Evolutionary conservation across 2,888 invertebrate genomes (phyloP).

Genomic region (Unio pictorum): DNA sequence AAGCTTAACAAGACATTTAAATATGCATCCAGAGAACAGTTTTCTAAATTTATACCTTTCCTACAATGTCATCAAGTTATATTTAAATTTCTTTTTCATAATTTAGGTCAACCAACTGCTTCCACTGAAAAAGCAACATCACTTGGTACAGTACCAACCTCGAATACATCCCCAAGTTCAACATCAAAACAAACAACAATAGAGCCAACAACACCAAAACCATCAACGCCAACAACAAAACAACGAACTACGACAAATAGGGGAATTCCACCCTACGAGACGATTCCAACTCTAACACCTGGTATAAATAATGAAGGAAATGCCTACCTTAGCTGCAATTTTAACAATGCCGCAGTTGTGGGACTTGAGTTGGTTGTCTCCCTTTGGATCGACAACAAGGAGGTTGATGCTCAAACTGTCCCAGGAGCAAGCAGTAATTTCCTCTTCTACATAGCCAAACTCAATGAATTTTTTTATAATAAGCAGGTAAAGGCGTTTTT

Average conservation of each 20-base stretch:
- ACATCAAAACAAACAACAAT: constrained; percentile 25
- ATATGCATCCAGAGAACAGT: no score
- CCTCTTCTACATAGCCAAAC: constrained; percentile 31
- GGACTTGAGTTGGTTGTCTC: constrained; percentile 33
- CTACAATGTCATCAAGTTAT: neutral
- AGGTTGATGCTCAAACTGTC: constrained; percentile 17
- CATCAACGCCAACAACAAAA: constrained; percentile 22
- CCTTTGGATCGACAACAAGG: constrained; percentile 26
- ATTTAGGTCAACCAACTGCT: constrained; percentile 4
- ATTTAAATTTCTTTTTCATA: neutral
- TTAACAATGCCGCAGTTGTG: constrained; percentile 18
- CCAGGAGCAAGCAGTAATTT: constrained; percentile 26
- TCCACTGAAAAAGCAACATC: constrained; percentile 16
- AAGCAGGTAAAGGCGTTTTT: constrained; percentile 30
- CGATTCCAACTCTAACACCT: constrained; percentile 23
- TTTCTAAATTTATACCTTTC: no score
- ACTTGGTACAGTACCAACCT: constrained; percentile 12
- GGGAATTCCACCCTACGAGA: constrained; percentile 29
- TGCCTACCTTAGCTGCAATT: constrained; percentile 38
- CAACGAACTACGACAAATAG: constrained; percentile 25
- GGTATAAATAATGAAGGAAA: constrained; percentile 26
- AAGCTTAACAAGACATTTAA: no score
- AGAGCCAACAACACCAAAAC: constrained; percentile 20
- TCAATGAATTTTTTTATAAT: constrained; percentile 32
- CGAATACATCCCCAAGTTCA: constrained; percentile 23